Conservation (phyloP, 35 echinoderm and acorn worm genomes). For the Ophiothrix spiculata region DNA sequence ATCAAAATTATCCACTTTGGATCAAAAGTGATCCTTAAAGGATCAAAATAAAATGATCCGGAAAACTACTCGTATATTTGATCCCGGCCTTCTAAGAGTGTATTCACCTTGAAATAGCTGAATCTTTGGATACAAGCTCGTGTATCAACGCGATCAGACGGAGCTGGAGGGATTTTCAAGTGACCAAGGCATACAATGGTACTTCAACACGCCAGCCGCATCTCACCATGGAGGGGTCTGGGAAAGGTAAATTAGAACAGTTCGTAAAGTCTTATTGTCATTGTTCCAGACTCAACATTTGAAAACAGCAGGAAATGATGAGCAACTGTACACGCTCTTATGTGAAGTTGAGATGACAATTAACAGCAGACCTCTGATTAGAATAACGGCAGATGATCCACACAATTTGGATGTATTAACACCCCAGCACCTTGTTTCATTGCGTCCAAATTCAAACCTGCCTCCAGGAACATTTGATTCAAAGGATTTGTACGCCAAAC, state of each 20-base stretch:
- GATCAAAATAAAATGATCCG: no score
- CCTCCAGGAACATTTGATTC: slow-evolving; percentile 10
- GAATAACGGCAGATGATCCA: neutral
- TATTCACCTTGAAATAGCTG: no score
- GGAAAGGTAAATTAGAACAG: slow-evolving; percentile 30
- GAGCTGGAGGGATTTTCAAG: neutral
- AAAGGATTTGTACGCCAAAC: no score
- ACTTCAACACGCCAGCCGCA: slow-evolving; percentile 36
- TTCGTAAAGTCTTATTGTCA: neutral
- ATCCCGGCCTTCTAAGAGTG: no score
- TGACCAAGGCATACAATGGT: neutral
- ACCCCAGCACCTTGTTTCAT: slow-evolving; percentile 24
- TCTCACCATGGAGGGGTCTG: slow-evolving; percentile 34
- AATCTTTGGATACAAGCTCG: no score
- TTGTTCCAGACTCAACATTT: slow-evolving; percentile 16
- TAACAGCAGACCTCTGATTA: slow-evolving; percentile 46
- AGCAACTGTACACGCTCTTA: slow-evolving; percentile 51
- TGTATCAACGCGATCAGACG: no score
- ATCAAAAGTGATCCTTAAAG: no score
- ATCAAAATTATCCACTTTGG: no score
- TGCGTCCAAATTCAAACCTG: neutral
- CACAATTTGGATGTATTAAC: slow-evolving; percentile 32
- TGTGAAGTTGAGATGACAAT: slow-evolving; percentile 46
- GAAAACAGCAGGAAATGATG: slow-evolving; percentile 39
- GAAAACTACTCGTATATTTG: no score